Base-by-base conservation (phyloP, 2,113 vertebrate genomes). In the Trichechus manatus region DNA sequence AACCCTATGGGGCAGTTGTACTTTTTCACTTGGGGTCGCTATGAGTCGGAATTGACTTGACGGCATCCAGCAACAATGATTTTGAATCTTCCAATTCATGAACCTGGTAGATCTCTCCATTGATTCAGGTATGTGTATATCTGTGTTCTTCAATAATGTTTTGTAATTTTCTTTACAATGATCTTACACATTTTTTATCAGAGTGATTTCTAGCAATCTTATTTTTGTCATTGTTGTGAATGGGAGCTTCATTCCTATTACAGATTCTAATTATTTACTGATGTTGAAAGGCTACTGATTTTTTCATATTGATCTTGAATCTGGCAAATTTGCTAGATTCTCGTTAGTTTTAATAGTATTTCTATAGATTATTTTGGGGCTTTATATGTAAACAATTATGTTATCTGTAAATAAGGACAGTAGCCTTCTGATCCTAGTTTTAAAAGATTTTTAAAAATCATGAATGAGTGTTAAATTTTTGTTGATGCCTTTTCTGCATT, bases 351-450 rank as follows among this genome's bases (percentile, higher is more conserved):
- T 79, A 74, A 64, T 39, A 44, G 63, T 79, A 59, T 74, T 79
- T 93, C 23, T 85, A 8, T 47, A 70, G 17, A 31, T 75, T 89
- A 53, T 85, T 2, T 75, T 44, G 8, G 63, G 33, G 19, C 56
- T 97, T 66, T 84, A 27, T 66, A 36, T 22, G 2, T 44, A 89
- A 87, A 56, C 23, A 81, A 29, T 17, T 17, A 56, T 36, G 36
- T 79, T 91, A 64, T 63, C 39, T 90, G 6, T 92, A 94, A 90
- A 87, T 79, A 83, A 95, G 33, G 66, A 90, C 36, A 86, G 6
- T 82, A 42, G 39, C 1, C 50, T 89, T 95, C 53, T 87, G 66
- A 59, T 39, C 2, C 8, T 4, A 42, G 31, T 83, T 92, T 81
- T 81, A 86, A 56, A 70, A 91, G 42, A 63, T 72, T 77, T 93